Conservation (phyloP, 1,140 invertebrate genomes). For the Drosophila gunungcola region DNA sequence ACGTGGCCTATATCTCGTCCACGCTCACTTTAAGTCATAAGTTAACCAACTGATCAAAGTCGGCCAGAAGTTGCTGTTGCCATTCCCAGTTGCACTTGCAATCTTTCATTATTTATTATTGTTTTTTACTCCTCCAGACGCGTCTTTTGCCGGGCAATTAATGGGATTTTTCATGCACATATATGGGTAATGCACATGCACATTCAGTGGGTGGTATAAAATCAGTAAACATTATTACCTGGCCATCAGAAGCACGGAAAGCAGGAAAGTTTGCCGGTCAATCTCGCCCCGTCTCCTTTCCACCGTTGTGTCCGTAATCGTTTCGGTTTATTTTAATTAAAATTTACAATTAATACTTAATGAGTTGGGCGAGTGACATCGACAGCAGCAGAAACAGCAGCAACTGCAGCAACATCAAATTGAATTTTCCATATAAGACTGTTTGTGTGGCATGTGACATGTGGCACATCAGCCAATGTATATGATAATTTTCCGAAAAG, state of each 20-base stretch:
- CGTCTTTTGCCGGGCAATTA: slow-evolving; percentile 52
- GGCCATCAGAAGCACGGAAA: slow-evolving; percentile 35
- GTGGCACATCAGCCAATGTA: slow-evolving; percentile 30
- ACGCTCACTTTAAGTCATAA: slow-evolving; percentile 16
- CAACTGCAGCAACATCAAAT: slow-evolving; percentile 57
- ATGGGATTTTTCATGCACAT: slow-evolving; percentile 47
- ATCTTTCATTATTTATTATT: slow-evolving; percentile 62
- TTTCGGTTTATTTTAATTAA: slow-evolving; percentile 82
- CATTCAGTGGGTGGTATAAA: slow-evolving; percentile 19
- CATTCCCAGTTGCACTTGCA: slow-evolving; percentile 21
- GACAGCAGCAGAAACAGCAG: slow-evolving; percentile 37
- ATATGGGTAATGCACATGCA: background rate
- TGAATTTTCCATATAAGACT: slow-evolving; percentile 62
- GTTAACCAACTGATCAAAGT: slow-evolving; percentile 42
- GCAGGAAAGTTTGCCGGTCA: slow-evolving; percentile 24
- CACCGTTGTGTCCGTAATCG: slow-evolving; percentile 50
- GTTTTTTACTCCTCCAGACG: slow-evolving; percentile 40
- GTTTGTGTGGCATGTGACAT: slow-evolving; percentile 21
- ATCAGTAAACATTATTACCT: slow-evolving; percentile 74
- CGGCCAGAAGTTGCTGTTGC: slow-evolving; percentile 13
- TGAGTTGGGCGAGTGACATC: slow-evolving; percentile 68
- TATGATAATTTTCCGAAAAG: slow-evolving; percentile 65
- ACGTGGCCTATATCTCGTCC: background rate
- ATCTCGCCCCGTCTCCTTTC: background rate
- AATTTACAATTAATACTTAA: slow-evolving; percentile 84